Conservation (phyloP, 1,140 invertebrate genomes). For the Homalodisca vitripennis region DNA sequence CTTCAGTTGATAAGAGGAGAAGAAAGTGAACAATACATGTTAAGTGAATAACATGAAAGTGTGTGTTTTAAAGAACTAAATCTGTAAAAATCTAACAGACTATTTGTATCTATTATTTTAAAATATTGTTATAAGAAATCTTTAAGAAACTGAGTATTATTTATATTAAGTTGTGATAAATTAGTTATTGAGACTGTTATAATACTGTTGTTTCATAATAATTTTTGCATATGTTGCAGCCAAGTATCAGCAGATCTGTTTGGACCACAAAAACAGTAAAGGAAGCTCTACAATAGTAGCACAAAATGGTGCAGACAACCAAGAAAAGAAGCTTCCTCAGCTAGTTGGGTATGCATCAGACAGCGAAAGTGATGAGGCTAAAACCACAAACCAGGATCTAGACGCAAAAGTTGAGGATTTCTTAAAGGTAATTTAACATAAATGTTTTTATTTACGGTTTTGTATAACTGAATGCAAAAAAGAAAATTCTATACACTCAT, state of each 20-base stretch:
- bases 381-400: slow-evolving; percentile 43
- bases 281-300: slow-evolving; percentile 13
- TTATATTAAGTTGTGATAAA: neutral
- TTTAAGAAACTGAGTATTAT: neutral
- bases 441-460: neutral
- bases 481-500: slow-evolving; percentile 16
- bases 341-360: slow-evolving; percentile 34
- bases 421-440: slow-evolving; percentile 45
- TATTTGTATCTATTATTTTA: neutral
- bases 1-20: no score
- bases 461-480: neutral
- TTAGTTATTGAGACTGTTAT: neutral
- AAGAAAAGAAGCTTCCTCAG: neutral
- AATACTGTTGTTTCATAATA: neutral
- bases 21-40: no score
- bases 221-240: slow-evolving; percentile 38
- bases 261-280: slow-evolving; percentile 43
- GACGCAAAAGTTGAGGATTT: slow-evolving; percentile 54
- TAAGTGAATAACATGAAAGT: neutral
- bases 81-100: neutral
- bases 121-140: neutral
- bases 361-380: slow-evolving; percentile 48
- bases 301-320: slow-evolving; percentile 10
- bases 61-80: neutral
- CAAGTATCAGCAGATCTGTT: slow-evolving; percentile 46